Evolutionary conservation across 2,888 invertebrate species (phyloP).

Genomic region (Pyrocoelia pectoralis): DNA sequence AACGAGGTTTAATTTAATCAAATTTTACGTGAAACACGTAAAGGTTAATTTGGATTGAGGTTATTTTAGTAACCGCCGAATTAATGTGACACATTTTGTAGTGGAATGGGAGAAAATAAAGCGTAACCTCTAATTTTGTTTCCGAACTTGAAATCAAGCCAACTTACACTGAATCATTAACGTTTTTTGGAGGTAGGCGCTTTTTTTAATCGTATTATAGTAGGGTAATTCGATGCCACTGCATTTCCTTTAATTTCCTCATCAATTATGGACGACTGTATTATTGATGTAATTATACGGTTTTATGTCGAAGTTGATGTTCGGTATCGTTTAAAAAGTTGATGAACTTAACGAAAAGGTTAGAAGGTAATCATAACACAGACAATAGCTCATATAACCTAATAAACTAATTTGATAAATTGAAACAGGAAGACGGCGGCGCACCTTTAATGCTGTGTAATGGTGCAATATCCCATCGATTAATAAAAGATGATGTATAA

Average conservation of each 20-base stretch:
- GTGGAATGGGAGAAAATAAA: constrained; percentile 31
- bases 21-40: no score
- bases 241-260: constrained; percentile 23
- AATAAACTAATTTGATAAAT: constrained; percentile 46
- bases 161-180: constrained; percentile 29
- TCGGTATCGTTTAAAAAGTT: background rate
- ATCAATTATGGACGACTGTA: constrained; percentile 22
- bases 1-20: no score
- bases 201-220: constrained; percentile 25
- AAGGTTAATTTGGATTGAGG: background rate
- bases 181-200: constrained; percentile 24
- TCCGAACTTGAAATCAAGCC: constrained; percentile 32
- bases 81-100: constrained; percentile 32
- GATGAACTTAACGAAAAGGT: constrained; percentile 29
- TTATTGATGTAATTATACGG: no score
- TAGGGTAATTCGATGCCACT: constrained; percentile 25
- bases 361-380: constrained; percentile 35
- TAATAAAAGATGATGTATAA: constrained; percentile 15
- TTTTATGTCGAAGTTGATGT: no score
- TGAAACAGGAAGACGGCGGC: constrained; percentile 44
- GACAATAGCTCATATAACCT: constrained; percentile 44
- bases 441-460: constrained; percentile 39
- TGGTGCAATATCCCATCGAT: constrained; percentile 35
- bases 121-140: constrained; percentile 36
- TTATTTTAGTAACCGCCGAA: constrained; percentile 17